phyloP scores from a whole-genome alignment of 2,797 vertebrate species.

The Dendrocincla fuliginosa region DNA sequence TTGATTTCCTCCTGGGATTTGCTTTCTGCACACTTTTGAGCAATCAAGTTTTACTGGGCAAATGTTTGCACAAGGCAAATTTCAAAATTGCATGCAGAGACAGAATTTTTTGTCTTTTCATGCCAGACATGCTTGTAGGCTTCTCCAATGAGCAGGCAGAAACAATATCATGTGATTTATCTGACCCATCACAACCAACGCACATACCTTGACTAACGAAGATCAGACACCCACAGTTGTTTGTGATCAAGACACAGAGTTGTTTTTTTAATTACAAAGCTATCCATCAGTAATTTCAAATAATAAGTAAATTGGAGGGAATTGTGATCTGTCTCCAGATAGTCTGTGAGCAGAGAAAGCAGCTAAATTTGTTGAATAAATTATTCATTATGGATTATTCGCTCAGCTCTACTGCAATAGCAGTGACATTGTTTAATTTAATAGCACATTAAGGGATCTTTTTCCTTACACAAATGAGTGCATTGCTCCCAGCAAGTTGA shows the following conservation, averaged over 20 bases:
- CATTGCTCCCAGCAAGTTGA: slow-evolving; percentile 70
- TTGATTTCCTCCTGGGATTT: slow-evolving; percentile 52
- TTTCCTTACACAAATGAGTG: slow-evolving; percentile 69
- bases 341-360: slow-evolving; percentile 73
- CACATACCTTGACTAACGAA: slow-evolving; percentile 68
- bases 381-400: slow-evolving; percentile 75
- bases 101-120: slow-evolving; percentile 60
- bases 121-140: slow-evolving; percentile 61
- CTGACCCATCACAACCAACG: slow-evolving; percentile 61
- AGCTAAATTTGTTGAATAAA: slow-evolving; percentile 75
- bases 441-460: slow-evolving; percentile 73
- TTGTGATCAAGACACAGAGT: slow-evolving; percentile 69
- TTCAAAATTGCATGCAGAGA: slow-evolving; percentile 67
- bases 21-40: slow-evolving; percentile 68
- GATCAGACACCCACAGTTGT: slow-evolving; percentile 67
- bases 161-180: slow-evolving; percentile 70
- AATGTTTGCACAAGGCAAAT: slow-evolving; percentile 71
- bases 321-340: slow-evolving; percentile 74
- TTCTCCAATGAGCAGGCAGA: slow-evolving; percentile 62
- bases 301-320: slow-evolving; percentile 73
- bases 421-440: slow-evolving; percentile 75
- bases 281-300: slow-evolving; percentile 74
- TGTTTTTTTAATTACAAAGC: slow-evolving; percentile 73
- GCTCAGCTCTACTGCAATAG: slow-evolving; percentile 70
- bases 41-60: slow-evolving; percentile 68